Percentiles rank a stretch among this genome's conserved stretches.
Evolutionary conservation across 2,113 vertebrate genomes (phyloP).

Genomic region (Psophia crepitans): DNA sequence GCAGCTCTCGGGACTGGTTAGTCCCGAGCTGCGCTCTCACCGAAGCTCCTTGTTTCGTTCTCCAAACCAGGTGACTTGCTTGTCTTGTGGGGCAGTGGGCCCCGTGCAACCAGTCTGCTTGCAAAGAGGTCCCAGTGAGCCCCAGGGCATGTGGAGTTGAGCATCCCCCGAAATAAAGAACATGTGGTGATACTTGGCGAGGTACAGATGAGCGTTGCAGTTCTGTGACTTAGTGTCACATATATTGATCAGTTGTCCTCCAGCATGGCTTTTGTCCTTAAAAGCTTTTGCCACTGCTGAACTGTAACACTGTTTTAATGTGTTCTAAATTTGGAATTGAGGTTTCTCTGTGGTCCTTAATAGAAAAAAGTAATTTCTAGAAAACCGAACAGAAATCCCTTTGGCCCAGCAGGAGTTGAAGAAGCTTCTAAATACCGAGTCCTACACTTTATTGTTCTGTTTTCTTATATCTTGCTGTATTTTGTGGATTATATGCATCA

Average conservation of each 20-base stretch:
- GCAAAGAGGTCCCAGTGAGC: background rate
- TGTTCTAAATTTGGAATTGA: conserved; percentile 24
- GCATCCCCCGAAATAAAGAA: background rate
- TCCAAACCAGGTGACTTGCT: background rate
- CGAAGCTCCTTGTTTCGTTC: background rate
- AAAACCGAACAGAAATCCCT: background rate
- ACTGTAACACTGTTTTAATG: background rate
- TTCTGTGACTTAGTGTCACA: background rate
- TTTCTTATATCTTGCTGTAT: background rate
- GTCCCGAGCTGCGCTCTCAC: background rate
- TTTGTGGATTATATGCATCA: background rate
- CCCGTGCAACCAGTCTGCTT: rapidly evolving
- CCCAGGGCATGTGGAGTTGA: rapidly evolving
- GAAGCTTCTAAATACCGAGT: background rate
- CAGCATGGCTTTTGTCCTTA: background rate
- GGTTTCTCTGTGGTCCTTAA: conserved; percentile 17
- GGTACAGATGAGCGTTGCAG: rapidly evolving
- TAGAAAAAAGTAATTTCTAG: conserved; percentile 8
- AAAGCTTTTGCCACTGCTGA: background rate
- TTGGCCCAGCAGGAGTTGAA: background rate
- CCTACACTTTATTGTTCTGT: background rate
- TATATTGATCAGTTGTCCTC: background rate
- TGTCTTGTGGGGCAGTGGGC: background rate
- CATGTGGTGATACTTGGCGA: rapidly evolving
- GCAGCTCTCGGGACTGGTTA: too few species aligned